A percentile compares a stretch with the other conserved stretches of the same genome.
These are phyloP conservation scores for Mastomys coucha DNA, from an alignment of 2,113 vertebrate species.

Conservation along the genomic window DNA sequence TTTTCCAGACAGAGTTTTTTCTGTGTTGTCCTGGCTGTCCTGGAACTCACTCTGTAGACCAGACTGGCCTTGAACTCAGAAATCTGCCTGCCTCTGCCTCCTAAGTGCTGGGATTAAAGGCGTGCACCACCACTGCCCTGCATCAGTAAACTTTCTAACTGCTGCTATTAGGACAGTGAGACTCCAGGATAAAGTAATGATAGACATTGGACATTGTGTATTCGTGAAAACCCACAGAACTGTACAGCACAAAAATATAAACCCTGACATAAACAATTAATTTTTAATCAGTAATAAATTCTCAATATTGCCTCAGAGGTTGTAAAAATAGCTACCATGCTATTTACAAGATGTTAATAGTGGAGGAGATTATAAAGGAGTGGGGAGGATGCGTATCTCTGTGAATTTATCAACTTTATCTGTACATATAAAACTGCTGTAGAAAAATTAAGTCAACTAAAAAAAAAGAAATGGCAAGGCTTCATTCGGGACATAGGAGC, in stretches of 20 bases:
- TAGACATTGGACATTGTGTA: background rate
- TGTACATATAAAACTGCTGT: background rate
- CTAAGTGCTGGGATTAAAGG: no score
- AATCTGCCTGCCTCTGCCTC: no score
- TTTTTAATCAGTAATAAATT: background rate
- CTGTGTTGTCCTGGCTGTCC: no score
- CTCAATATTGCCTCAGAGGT: background rate
- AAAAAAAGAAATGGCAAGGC: background rate
- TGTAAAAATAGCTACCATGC: background rate
- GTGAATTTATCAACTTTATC: background rate
- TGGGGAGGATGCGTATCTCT: background rate
- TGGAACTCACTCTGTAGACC: no score
- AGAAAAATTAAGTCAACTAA: background rate
- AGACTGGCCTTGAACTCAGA: no score
- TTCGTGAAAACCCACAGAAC: conserved; percentile 13
- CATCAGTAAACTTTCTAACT: background rate
- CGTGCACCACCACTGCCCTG: no score
- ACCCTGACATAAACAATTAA: background rate
- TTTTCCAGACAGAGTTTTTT: no score
- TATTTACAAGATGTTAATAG: background rate
- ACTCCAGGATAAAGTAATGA: background rate
- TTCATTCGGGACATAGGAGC: background rate
- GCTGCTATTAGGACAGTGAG: background rate
- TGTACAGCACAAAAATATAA: background rate
- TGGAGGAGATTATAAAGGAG: background rate